Evolutionary conservation across 2,797 vertebrate genomes (phyloP).

Genomic region (Semotilus atromaculatus): DNA sequence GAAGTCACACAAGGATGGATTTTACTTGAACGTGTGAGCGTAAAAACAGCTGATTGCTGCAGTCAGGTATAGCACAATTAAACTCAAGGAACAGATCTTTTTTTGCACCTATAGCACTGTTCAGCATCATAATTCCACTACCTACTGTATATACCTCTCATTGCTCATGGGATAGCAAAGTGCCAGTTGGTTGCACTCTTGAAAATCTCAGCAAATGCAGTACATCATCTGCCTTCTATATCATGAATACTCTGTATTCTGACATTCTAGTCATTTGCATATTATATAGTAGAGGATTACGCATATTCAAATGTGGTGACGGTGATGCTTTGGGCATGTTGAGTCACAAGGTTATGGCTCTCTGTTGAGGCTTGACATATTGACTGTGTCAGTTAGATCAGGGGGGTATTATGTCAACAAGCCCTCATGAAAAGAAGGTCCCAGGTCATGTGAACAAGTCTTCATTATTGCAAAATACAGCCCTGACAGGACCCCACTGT

Average conservation of each 20-base stretch:
- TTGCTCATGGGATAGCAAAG: neutral
- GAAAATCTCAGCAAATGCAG: neutral
- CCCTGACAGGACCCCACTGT: neutral
- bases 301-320: constrained; percentile 2
- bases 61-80: neutral
- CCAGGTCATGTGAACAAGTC: neutral
- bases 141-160: neutral
- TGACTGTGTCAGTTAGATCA: constrained; percentile 39
- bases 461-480: constrained; percentile 8
- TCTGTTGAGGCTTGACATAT: constrained; percentile 29
- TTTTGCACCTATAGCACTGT: neutral
- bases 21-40: no score
- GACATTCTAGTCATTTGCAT: constrained; percentile 9
- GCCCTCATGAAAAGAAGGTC: constrained; percentile 29
- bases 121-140: neutral
- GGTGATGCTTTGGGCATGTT: neutral
- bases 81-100: neutral
- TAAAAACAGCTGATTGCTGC: neutral
- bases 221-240: neutral
- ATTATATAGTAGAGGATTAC: neutral
- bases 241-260: neutral
- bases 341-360: constrained; percentile 23
- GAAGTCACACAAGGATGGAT: neutral
- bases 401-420: constrained; percentile 29
- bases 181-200: neutral